Base-by-base conservation (phyloP, 2,113 vertebrate species). In the Hemibagrus wyckioides region DNA sequence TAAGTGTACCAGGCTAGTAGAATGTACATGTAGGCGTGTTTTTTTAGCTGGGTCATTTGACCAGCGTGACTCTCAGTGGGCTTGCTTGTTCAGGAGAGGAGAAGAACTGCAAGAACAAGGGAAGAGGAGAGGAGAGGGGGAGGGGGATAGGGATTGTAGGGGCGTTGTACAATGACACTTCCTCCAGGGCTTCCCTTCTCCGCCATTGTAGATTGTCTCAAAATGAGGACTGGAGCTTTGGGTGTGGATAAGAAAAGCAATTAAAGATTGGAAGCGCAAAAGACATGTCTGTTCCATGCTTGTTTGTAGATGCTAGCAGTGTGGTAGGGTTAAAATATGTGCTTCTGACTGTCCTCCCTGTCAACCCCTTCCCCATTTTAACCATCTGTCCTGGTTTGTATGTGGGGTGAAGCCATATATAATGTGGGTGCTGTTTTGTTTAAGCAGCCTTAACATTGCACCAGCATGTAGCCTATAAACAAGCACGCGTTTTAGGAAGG, bases 131-230 rank as follows among this genome's bases (percentile, higher is more conserved):
- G 50, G 71, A 33, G 67, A 65, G 71, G 82, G 61, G 57, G 48
- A 50, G 67, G 54, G 71, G 81, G 61, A 54, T 50, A 54, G 76
- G 83, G 85, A 63, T 85, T 86, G 83, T 85, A 82, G 81, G 83
- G 86, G 84, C 73, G 82, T 86, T 87, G 90, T 85, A 86, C 59
- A 52, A 85, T 67, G 85, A 85, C 85, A 89, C 90, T 89, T 89
- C 86, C 86, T 91, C n/a, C 44, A 87, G 88, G 88, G 82, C 90
- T 88, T 91, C 82, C 88, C 86, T 91, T 89, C 75, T 90, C 39
- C 52, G 76, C 88, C 86, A 44, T 91, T 76, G 82, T 83, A 6
- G 77, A 84, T 82, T 86, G 82, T 82, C 69, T 89, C 30, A 79
- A 85, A 87, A 89, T 57, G 83, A 80, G 71, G 80, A 69, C 28